A percentile compares a stretch with the other conserved stretches of the same genome.
Evolutionary conservation across 2,888 invertebrate genomes (phyloP).

Genomic region (Drosophila barbarae): DNA sequence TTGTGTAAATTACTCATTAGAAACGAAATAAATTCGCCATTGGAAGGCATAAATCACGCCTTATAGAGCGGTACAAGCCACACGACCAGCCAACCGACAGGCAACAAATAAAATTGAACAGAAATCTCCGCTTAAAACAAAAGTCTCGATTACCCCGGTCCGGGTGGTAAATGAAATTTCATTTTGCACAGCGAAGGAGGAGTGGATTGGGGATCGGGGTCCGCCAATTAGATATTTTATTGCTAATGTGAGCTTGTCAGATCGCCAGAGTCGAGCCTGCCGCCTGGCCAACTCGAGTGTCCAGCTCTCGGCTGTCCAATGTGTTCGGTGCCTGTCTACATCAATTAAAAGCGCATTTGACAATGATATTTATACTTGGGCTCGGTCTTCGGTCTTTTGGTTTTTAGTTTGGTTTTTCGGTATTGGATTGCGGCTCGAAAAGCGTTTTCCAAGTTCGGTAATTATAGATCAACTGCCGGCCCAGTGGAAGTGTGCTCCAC

Average conservation of each 20-base stretch:
- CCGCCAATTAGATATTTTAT: conserved; percentile 76
- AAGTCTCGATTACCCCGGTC: conserved; percentile 59
- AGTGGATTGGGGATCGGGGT: conserved; percentile 27
- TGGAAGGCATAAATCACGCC: conserved; percentile 70
- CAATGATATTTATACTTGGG: conserved; percentile 67
- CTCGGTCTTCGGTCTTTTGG: conserved; percentile 23
- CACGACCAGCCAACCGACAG: conserved; percentile 17
- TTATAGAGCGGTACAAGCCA: conserved; percentile 60
- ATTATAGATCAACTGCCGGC: conserved; percentile 35
- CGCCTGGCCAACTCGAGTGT: conserved; percentile 51
- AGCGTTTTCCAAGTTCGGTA: conserved; percentile 25
- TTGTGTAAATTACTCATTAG: conserved; percentile 75
- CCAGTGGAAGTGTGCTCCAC: conserved; percentile 10
- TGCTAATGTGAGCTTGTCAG: conserved; percentile 73
- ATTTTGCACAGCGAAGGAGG: conserved; percentile 33
- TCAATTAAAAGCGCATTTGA: conserved; percentile 75
- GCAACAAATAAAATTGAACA: conserved; percentile 23
- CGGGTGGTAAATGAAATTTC: conserved; percentile 61
- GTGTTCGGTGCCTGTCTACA: conserved; percentile 70
- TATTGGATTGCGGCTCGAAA: conserved; percentile 1
- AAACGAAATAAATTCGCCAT: conserved; percentile 71
- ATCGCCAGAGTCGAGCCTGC: conserved; percentile 25
- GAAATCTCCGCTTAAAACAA: conserved; percentile 48
- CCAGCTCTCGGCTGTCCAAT: conserved; percentile 67
- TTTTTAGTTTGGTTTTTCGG: conserved; percentile 6